Evolutionary conservation across 2,797 vertebrate species (phyloP), one percentile per base, ranked within the genome.

Genomic region (Sternarchorhynchus goeldii): DNA sequence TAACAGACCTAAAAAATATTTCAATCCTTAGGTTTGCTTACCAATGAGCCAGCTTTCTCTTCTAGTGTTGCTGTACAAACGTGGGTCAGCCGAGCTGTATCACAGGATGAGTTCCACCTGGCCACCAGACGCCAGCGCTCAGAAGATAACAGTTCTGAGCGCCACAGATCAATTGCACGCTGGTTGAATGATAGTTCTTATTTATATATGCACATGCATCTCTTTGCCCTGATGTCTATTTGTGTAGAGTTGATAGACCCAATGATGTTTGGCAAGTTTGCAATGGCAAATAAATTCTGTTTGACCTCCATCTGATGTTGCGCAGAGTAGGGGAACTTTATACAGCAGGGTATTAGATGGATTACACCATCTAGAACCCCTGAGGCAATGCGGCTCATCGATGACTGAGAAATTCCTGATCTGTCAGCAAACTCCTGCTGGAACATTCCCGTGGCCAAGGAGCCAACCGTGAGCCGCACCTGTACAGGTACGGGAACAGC

Each of bases 281-380:
- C 7, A 62, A 62, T 62, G 21, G 59, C 59, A 62, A 16, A 62
- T 16, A 62, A 62, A 62, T 62, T 32, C 8, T 62, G 21, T 32
- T 62, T 62, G 14, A 70, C 68, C 20, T 70, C 68, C 50, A 55
- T 4, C 50, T 32, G 65, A 21, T 67, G 65, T 12, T 41, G 36
- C n/a, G 21, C 10, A 17, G 6, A 32, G 14, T 57, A 34, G 14
- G 53, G 31, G 18, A 57, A 71, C 20, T 71, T 34, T 29, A 57
- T 71, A 32, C 25, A 56, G 18, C 4, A 25, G 3, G 31, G 29
- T 53, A 71, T 18, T 68, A 68, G 39, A 39, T 20, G 0, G 36
- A 45, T 66, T 66, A 66, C 5, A 34, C 64, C 2, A 20, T 66
- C 64, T 36, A 66, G 34, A 63, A 18, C 60, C 16, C 31, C 29